Base-by-base conservation (phyloP, 2,888 invertebrate genomes). In the Drosophila siamana region DNA sequence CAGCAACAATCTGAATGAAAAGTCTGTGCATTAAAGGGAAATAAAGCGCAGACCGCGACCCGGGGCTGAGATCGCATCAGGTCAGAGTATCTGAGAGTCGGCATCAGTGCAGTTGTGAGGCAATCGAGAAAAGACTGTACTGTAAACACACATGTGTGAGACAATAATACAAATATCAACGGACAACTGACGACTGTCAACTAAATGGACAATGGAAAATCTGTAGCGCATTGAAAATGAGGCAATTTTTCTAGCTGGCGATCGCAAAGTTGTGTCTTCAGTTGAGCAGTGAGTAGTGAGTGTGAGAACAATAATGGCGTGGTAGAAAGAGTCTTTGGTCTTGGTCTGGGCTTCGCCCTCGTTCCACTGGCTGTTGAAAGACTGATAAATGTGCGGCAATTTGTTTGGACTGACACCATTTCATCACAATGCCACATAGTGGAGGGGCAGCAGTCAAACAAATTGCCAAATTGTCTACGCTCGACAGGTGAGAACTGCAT, bases 341-440 rank as follows among this genome's bases (percentile, higher is more conserved):
- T 26, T 26, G 7, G 48, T 33, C 47, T 50, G 8, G 4, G 33
- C n/a, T 19, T 36, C 33, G 28, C 43, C 57, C 50, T 51, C 43
- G 33, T 36, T 28, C 46, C 61, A 48, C 36, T 50, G 54, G 51
- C 59, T 61, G 78, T 54, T 82, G 82, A 81, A 80, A 74, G 78
- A 50, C 79, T 76, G 86, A 89, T 79, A 88, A 89, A 89, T 89
- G 78, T 71, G 48, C 9, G 60, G 89, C 89, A 80, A 89, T 89
- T 86, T 78, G 84, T 89, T 80, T 73, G 61, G 60, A 46, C 74
- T 85, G 86, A 88, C 88, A 86, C 71, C 86, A 74, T 83, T 86
- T 74, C 83, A 66, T 86, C 85, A 86, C 78, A 84, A 74, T 71
- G 66, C 38, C 11, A 36, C 63, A 22, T 43, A 26, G 48, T 38